Evolutionary conservation across 1,140 invertebrate species (phyloP).

Genomic region (Achroia grisella): DNA sequence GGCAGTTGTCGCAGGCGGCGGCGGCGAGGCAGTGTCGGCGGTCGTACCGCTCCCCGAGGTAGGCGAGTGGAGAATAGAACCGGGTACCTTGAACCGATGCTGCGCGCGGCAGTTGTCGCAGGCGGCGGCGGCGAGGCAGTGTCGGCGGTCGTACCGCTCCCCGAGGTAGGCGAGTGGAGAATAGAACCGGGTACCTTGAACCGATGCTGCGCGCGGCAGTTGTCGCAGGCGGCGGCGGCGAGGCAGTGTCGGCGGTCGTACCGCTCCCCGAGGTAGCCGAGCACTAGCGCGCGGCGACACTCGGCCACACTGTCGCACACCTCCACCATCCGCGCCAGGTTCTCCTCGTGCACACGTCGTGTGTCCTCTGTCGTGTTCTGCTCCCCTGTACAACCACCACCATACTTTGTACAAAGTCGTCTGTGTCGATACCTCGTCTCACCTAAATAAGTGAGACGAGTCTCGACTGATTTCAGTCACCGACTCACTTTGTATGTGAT

Average conservation of each 20-base stretch:
- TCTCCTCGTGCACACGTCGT: slow-evolving; percentile 87
- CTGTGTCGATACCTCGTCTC: too few relatives aligned
- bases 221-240: slow-evolving; percentile 86
- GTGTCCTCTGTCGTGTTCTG: slow-evolving; percentile 70
- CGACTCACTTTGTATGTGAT: too few relatives aligned
- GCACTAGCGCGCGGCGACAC: slow-evolving; percentile 83
- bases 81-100: slow-evolving; percentile 73
- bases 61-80: too few relatives aligned
- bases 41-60: too few relatives aligned
- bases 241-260: slow-evolving; percentile 77
- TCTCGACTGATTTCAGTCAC: too few relatives aligned
- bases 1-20: too few relatives aligned
- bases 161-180: slow-evolving; percentile 98
- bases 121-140: slow-evolving; percentile 76
- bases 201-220: slow-evolving; percentile 77
- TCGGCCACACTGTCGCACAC: slow-evolving; percentile 95
- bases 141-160: slow-evolving; percentile 80
- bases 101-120: slow-evolving; percentile 91
- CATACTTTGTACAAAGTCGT: too few relatives aligned
- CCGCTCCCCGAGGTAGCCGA: slow-evolving; percentile 96
- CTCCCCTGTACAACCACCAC: slow-evolving; percentile 73
- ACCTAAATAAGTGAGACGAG: too few relatives aligned
- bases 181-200: slow-evolving; percentile 77
- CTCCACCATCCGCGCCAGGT: slow-evolving; percentile 89
- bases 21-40: too few relatives aligned